A percentile compares a stretch with the other conserved stretches of the same genome.
Conservation (phyloP, 2,797 vertebrate genomes). For the Sebastes alutus region DNA sequence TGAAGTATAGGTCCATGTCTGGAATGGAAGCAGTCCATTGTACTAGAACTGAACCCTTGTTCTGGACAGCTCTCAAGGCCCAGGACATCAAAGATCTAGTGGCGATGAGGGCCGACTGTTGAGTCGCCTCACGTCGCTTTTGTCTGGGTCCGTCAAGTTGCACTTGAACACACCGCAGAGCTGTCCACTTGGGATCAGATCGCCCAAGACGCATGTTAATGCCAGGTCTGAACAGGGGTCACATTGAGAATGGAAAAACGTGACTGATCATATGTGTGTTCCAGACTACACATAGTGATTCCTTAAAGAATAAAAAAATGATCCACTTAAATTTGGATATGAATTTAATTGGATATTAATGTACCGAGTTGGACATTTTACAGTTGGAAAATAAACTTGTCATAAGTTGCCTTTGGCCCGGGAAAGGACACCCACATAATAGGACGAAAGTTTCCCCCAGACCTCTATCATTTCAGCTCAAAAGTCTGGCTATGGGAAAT, state of each 20-base stretch:
- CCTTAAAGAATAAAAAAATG: background rate
- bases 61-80: background rate
- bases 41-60: background rate
- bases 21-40: conserved; percentile 40
- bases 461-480: background rate
- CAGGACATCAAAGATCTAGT: too few species aligned
- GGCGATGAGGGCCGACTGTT: too few species aligned
- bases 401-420: background rate
- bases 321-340: background rate
- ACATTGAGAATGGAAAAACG: background rate
- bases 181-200: too few species aligned
- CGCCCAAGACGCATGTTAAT: too few species aligned
- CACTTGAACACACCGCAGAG: too few species aligned
- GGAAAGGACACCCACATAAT: background rate
- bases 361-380: background rate
- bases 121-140: too few species aligned
- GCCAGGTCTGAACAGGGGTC: background rate
- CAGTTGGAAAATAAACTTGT: background rate
- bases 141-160: too few species aligned
- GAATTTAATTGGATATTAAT: too few species aligned
- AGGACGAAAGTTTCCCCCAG: background rate
- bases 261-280: background rate
- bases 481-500: background rate
- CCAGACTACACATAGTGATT: background rate
- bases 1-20: background rate